phyloP scores from a whole-genome alignment of 2,888 invertebrate species.

The Perizoma affinitatum region DNA sequence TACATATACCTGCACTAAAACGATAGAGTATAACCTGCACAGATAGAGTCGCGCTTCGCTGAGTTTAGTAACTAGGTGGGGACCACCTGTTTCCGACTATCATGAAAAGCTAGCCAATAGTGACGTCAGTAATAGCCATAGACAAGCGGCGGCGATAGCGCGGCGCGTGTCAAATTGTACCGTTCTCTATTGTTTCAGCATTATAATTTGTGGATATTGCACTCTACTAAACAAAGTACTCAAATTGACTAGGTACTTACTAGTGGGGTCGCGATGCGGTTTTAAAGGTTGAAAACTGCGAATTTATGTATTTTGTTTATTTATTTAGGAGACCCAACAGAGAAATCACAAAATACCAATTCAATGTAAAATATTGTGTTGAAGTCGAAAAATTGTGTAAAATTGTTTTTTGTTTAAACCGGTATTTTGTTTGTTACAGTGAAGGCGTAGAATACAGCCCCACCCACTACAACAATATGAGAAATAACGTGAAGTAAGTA shows the following conservation, averaged over 20 bases:
- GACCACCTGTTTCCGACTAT: constrained; percentile 47
- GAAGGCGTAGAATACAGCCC: constrained; percentile 72
- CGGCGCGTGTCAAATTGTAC: constrained; percentile 48
- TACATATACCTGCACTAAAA: too few species aligned
- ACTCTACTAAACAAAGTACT: constrained; percentile 46
- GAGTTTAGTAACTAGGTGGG: neutral
- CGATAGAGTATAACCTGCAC: too few species aligned
- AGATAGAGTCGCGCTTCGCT: too few species aligned
- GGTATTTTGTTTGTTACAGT: constrained; percentile 57
- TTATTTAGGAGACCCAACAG: too few species aligned
- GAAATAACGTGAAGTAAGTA: constrained; percentile 76
- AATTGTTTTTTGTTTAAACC: neutral
- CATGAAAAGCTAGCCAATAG: constrained; percentile 36
- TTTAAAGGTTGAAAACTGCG: too few species aligned
- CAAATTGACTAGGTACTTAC: too few species aligned
- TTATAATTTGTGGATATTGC: constrained; percentile 65
- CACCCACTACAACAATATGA: constrained; percentile 76
- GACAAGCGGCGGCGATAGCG: constrained; percentile 29
- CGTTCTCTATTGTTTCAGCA: constrained; percentile 54
- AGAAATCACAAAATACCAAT: too few species aligned
- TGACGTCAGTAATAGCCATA: constrained; percentile 42
- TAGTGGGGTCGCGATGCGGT: too few species aligned
- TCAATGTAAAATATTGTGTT: too few species aligned
- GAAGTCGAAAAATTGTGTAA: too few species aligned
- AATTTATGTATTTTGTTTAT: too few species aligned